Conservation (phyloP, 2,888 invertebrate genomes). For the Drosophila paranaensis region DNA sequence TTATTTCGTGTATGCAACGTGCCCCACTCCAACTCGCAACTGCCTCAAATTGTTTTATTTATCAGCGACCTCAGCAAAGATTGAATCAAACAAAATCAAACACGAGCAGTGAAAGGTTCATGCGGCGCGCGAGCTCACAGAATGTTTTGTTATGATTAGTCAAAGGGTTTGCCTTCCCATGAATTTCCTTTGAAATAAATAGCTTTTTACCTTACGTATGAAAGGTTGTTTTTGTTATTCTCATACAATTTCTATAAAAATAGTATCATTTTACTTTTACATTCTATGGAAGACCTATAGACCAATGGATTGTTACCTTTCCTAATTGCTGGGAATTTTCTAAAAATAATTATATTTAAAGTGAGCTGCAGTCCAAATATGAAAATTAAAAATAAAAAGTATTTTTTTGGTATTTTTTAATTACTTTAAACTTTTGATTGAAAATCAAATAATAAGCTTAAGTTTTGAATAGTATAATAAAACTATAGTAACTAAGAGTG, state of each 20-base stretch:
- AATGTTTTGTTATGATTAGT: neutral
- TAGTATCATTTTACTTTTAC: neutral
- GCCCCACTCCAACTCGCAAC: neutral
- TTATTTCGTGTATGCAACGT: constrained; percentile 36
- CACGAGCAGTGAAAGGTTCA: neutral
- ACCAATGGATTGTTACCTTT: too few species aligned
- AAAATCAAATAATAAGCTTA: too few species aligned
- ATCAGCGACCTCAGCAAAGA: constrained; percentile 8
- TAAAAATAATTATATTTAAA: too few species aligned
- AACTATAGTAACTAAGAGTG: too few species aligned
- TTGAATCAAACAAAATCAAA: constrained; percentile 19
- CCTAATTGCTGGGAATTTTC: too few species aligned
- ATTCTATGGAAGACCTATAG: neutral
- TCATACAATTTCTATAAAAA: neutral
- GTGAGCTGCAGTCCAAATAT: too few species aligned
- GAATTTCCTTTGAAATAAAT: neutral
- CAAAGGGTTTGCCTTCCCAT: neutral
- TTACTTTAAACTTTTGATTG: too few species aligned
- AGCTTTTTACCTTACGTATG: neutral
- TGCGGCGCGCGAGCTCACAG: neutral
- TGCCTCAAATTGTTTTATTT: constrained; percentile 24
- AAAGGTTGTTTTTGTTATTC: neutral
- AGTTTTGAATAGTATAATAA: too few species aligned
- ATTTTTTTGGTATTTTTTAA: too few species aligned
- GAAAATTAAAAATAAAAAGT: too few species aligned